Conservation (phyloP, 2,797 vertebrate genomes). For the Malurus leucopterus region DNA sequence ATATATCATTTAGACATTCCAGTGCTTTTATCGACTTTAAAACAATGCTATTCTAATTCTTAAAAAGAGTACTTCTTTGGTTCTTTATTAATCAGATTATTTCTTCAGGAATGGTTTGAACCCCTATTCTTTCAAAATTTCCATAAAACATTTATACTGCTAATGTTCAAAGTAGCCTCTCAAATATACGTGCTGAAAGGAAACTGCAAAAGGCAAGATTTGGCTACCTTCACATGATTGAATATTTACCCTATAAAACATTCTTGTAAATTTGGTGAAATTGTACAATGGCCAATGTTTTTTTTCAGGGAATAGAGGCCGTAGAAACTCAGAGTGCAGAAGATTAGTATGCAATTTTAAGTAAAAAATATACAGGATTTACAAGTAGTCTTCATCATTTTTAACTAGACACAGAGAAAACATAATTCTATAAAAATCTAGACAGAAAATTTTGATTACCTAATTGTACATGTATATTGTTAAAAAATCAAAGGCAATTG, state of each 20-base stretch:
- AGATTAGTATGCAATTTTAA: neutral
- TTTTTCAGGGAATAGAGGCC: neutral
- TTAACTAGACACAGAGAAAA: neutral
- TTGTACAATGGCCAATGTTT: neutral
- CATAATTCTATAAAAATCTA: neutral
- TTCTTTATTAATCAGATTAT: neutral
- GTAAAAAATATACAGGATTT: neutral
- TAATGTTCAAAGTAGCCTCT: neutral
- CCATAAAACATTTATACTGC: neutral
- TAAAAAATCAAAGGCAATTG: neutral
- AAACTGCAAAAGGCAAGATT: neutral
- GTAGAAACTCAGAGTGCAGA: neutral
- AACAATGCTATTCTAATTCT: neutral
- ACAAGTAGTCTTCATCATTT: neutral
- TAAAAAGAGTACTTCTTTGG: neutral
- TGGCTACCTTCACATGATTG: neutral
- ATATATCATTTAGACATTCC: neutral
- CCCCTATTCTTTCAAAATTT: neutral
- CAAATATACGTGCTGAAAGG: neutral
- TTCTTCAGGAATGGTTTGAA: neutral
- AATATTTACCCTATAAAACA: neutral
- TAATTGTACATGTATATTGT: neutral
- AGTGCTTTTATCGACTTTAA: neutral
- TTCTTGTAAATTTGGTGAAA: neutral
- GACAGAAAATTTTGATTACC: neutral